These are phyloP conservation scores for Slavum lentiscoides DNA, from an alignment of 2,888 invertebrate species.

Conservation along the genomic window DNA sequence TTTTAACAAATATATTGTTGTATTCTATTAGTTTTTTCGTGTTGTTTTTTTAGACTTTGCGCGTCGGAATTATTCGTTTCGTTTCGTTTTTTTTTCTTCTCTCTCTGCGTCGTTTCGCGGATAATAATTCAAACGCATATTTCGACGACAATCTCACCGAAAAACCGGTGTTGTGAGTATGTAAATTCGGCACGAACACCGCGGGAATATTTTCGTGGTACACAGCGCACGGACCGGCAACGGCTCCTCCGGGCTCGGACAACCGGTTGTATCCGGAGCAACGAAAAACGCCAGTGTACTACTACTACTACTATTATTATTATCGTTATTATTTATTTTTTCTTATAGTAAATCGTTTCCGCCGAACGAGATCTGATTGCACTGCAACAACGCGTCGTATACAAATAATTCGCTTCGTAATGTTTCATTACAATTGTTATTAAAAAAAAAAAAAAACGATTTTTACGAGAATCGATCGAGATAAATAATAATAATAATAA, in stretches of 20 bases:
- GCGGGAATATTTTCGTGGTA: constrained; percentile 17
- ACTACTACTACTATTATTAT: constrained; percentile 1
- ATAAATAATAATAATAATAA: constrained; percentile 8
- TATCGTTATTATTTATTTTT: not conserved
- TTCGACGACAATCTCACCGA: constrained; percentile 15
- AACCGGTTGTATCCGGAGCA: constrained; percentile 48
- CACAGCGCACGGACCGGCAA: not conserved
- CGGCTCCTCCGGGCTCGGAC: not conserved
- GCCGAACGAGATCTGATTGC: not conserved
- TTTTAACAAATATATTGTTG: too few species aligned
- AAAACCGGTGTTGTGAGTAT: constrained; percentile 39
- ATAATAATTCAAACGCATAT: constrained; percentile 20
- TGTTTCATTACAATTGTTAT: not conserved
- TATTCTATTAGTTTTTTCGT: not conserved
- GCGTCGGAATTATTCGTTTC: not conserved
- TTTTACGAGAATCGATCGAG: not conserved
- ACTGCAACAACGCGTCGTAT: not conserved
- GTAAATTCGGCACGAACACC: constrained; percentile 29
- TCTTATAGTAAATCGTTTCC: constrained; percentile 11
- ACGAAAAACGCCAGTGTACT: constrained; percentile 35
- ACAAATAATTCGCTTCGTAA: not conserved
- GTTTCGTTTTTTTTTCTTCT: constrained; percentile 25
- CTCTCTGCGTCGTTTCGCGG: constrained; percentile 28
- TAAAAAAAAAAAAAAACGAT: not conserved
- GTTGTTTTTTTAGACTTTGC: not conserved